Evolutionary conservation across 1,140 invertebrate species (phyloP), one percentile per base, ranked within the genome.

Genomic region (Drosophila melanogaster): DNA sequence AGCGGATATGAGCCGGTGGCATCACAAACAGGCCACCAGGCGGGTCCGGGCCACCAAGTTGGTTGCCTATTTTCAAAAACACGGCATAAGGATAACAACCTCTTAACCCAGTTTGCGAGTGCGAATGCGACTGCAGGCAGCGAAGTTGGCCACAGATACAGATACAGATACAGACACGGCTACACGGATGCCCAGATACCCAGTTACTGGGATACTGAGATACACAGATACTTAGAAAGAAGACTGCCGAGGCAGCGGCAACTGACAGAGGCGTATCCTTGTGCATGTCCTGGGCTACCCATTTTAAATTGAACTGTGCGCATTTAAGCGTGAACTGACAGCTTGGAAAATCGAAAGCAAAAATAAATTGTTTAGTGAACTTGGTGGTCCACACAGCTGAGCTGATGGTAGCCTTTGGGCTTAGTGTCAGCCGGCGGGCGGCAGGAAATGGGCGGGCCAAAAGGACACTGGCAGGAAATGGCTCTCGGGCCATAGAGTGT

Each of bases 281-380:
- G 41, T 73, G 53, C 80, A 74, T 77, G 56, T 81, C 47, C 79
- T 75, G 61, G 60, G 75, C 69, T 76, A 80, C 78, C 78, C 79
- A 84, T 89, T 89, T 89, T 89, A 89, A 89, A 89, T 89, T 89
- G 84, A 89, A 89, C 84, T 89, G 85, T 84, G 84, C 84, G 85
- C 84, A 89, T 89, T 89, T 89, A 90, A 89, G 84, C 84, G 84
- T 89, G 83, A 89, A 89, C 85, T 89, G 84, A 89, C 84, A 89
- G 84, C 85, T 90, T 78, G 85, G 79, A 90, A 89, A 89, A 89
- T 89, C 85, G 84, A 89, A 89, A 89, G 84, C 84, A 89, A 89
- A 76, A 89, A 89, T 89, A 89, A 90, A 89, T 87, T 87, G 83
- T 87, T 84, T 87, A 89, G 84, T 89, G 83, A 87, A 87, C 84